Evolutionary conservation across 1,140 invertebrate genomes (phyloP), one percentile per base, ranked within the genome.

Genomic region (Amphibalanus amphitrite): DNA sequence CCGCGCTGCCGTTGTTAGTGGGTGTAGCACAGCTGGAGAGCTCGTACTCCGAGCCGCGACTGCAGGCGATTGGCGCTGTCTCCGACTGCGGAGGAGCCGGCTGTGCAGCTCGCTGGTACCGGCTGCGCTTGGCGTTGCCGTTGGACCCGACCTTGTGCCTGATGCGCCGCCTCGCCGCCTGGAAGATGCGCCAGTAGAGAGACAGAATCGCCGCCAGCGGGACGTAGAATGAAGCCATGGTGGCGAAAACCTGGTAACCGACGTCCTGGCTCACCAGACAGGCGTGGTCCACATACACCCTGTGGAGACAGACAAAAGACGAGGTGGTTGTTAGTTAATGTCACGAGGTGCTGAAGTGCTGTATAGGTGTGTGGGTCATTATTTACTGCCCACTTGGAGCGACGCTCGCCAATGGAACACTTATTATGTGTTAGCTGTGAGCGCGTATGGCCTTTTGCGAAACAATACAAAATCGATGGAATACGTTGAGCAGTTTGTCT

Each of bases 141-240:
- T 72, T 73, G 25, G 76, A 74, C n/a, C 86, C 81, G 15, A 76
- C 74, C 75, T 89, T 84, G 74, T 88, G 84, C 28, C 90, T 82
- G 70, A 93, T 93, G 73, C 91, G 84, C 82, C 91, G 90, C 69
- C 90, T 80, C 8, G 92, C 91, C 13, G 91, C 89, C 82, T 93
- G 89, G 80, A 91, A 93, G 80, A 97, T 97, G 81, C 90, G 91
- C 89, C 91, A 95, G 82, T 98, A 97, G 4, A 97, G 85, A 30
- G 92, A 86, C 33, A 97, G 87, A 76, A 97, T 97, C 17, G 96
- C 90, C 68, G 91, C 83, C 23, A 96, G 84, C 8, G 95, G 95
- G 72, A 96, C 86, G 82, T 97, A 98, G 81, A 98, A 99, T n/a
- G 95, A 93, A 72, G 89, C 89, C 78, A 89, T 88, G 6, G 93